Base-by-base conservation (phyloP, 2,113 vertebrate species). In the Myotis yumanensis region DNA sequence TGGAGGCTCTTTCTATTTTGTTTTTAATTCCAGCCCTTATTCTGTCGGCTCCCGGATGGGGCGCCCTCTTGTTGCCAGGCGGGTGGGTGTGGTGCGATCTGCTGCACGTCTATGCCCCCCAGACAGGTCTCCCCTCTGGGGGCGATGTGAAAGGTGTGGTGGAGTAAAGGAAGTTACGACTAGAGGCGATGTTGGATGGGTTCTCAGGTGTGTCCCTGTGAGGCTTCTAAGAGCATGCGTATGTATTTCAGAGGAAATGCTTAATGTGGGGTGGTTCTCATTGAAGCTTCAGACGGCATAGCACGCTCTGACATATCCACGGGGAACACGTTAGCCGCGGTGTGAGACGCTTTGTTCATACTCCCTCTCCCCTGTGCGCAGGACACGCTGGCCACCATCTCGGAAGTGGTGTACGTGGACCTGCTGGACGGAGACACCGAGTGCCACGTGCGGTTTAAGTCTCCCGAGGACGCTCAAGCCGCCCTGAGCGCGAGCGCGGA, bases 371-470 rank as follows among this genome's bases (percentile, higher is more conserved):
- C 69, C n/a, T 54, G 0, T 94, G 22, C 64, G 8, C 81, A 99
- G 99, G 99, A 99, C 51, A 96, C 97, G 22, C 96, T 99, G 97
- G 97, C 98, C 51, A 97, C 97, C 90, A 87, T 99, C 57, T 98
- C 99, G 37, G 97, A 98, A 25, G 99, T 99, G 89, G 99, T 98
- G 11, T 99, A 99, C 46, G 98, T 99, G 30, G 99, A 99, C 96
- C 98, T 99, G 96, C 93, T 99, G 72, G 99, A 99, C 46, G 99
- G 99, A 89, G 99, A 99, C 86, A 98, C 98, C 0, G 99, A 99
- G 57, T 99, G 99, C 46, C 98, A 99, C 10, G 97, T 99, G 75
- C 99, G 99, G 17, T 99, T 99, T 77, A 98, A 98, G 82, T 98
- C 97, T 11, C 98, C 99, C 0, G 99, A 99, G 91, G 99, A 99